These are phyloP conservation scores for Eptesicus fuscus DNA, from an alignment of 2,113 vertebrate genomes.

Conservation along the genomic window DNA sequence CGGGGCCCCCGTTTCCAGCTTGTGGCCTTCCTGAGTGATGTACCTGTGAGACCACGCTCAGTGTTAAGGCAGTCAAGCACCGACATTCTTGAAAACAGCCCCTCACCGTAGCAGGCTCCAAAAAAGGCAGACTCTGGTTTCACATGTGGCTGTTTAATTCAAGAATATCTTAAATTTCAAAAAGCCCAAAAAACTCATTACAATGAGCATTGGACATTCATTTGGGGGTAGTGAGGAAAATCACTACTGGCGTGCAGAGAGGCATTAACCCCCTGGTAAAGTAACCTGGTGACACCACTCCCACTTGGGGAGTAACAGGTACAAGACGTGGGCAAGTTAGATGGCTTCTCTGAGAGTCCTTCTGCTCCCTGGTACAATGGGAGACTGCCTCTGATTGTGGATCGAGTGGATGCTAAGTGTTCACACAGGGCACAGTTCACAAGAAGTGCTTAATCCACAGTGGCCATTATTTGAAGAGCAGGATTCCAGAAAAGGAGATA, in stretches of 20 bases:
- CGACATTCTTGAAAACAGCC: neutral
- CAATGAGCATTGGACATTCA: too few species aligned
- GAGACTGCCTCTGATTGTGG: neutral
- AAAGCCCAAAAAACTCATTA: neutral
- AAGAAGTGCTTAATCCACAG: fast-evolving
- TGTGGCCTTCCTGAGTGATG: slow-evolving; percentile 99
- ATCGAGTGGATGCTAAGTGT: fast-evolving
- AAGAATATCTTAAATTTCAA: neutral
- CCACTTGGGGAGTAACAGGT: neutral
- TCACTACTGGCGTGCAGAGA: neutral
- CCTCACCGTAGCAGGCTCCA: neutral
- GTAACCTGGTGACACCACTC: neutral
- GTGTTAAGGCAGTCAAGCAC: neutral
- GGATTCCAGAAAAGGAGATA: neutral
- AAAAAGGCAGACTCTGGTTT: neutral
- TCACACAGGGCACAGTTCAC: neutral
- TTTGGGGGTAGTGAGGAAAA: neutral
- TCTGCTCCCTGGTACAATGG: neutral
- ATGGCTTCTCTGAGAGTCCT: neutral
- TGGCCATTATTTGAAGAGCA: neutral
- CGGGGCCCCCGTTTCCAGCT: slow-evolving; percentile 98
- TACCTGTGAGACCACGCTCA: slow-evolving; percentile 82
- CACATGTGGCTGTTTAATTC: neutral
- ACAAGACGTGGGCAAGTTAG: fast-evolving
- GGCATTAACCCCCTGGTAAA: neutral